Conservation (phyloP, 2,888 invertebrate genomes). For the Papilio gigon region DNA sequence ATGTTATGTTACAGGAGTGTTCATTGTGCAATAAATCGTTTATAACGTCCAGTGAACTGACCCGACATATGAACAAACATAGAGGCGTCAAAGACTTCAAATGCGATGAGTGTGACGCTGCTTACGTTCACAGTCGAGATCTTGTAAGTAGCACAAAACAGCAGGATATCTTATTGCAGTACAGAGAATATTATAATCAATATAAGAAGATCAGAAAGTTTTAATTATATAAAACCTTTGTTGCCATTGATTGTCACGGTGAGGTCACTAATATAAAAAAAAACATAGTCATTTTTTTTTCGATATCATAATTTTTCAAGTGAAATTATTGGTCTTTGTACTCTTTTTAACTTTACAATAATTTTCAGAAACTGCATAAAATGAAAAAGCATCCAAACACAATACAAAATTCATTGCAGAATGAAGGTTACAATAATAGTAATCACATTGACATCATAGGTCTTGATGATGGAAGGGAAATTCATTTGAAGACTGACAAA, state of each 20-base stretch:
- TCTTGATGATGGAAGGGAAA: conserved; percentile 67
- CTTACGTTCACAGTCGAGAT: conserved; percentile 81
- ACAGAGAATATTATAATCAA: neutral
- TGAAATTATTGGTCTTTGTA: neutral
- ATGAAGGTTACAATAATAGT: conserved; percentile 58
- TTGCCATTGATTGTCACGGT: too few relatives aligned
- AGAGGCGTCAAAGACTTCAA: conserved; percentile 82
- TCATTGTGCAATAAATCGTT: conserved; percentile 83
- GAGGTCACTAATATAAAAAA: too few relatives aligned
- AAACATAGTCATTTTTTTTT: too few relatives aligned
- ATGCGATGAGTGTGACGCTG: conserved; percentile 81
- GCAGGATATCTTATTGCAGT: neutral
- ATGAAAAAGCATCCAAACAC: conserved; percentile 66
- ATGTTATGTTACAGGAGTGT: conserved; percentile 67
- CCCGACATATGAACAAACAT: conserved; percentile 83
- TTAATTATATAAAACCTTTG: too few relatives aligned
- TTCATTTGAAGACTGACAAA: conserved; percentile 53
- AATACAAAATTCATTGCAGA: conserved; percentile 51
- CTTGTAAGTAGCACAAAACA: conserved; percentile 65
- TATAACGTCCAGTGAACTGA: conserved; percentile 83
- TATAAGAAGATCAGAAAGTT: too few relatives aligned
- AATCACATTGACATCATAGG: conserved; percentile 70
- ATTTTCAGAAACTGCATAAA: conserved; percentile 73
- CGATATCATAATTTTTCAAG: too few relatives aligned
- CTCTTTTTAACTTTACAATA: conserved; percentile 2